A percentile compares a stretch with the other conserved stretches of the same genome.
These are phyloP conservation scores for Mesorhabditis belari DNA, from an alignment of 2,888 invertebrate genomes.

Conservation along the genomic window DNA sequence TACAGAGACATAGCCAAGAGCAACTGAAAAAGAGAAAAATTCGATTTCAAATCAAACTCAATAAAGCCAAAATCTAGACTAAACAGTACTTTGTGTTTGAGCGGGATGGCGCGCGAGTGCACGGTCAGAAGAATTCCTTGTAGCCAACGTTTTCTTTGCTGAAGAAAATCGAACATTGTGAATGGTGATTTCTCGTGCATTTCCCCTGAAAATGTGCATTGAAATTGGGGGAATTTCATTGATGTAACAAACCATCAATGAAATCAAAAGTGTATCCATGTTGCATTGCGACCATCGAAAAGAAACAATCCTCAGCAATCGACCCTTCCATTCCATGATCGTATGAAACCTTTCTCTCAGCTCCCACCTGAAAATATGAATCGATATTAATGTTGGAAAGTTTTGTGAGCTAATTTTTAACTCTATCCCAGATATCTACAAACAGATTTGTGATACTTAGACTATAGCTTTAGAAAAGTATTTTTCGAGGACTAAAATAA, in stretches of 20 bases:
- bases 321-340: conserved; percentile 93
- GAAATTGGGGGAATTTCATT: not conserved
- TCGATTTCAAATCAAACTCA: not conserved
- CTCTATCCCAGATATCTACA: no score
- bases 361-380: conserved; percentile 60
- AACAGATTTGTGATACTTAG: no score
- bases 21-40: conserved; percentile 60
- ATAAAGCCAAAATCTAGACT: not conserved
- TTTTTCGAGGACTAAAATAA: no score
- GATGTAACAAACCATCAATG: conserved; percentile 67
- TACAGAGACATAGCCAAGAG: conserved; percentile 81
- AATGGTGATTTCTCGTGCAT: conserved; percentile 99
- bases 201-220: conserved; percentile 62
- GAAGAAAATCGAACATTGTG: conserved; percentile 85
- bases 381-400: no score
- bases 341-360: conserved; percentile 84
- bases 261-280: conserved; percentile 88
- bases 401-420: no score
- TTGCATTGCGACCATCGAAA: conserved; percentile 86
- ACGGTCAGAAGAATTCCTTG: conserved; percentile 58
- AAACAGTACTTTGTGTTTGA: conserved; percentile 36
- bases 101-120: conserved; percentile 52
- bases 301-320: conserved; percentile 94
- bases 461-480: no score
- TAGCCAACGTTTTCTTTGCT: conserved; percentile 91